These are phyloP conservation scores for Drosophila burlai DNA, from an alignment of 1,140 invertebrate genomes.

Conservation along the genomic window DNA sequence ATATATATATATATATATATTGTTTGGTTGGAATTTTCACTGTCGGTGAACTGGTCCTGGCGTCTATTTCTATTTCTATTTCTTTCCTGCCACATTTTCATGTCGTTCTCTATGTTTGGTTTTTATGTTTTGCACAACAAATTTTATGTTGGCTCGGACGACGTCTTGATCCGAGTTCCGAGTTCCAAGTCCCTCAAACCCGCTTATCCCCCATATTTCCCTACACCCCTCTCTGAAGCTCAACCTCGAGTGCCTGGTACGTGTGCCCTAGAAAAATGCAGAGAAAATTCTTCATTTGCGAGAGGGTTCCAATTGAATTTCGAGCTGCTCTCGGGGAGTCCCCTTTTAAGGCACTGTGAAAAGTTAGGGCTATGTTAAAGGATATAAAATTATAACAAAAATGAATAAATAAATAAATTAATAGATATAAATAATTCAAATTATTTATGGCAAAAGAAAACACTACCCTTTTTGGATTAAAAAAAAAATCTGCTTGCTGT, in stretches of 20 bases:
- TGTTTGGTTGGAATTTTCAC: slow-evolving; percentile 28
- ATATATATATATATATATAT: slow-evolving; percentile 10
- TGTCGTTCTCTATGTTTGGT: slow-evolving; percentile 72
- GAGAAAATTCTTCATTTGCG: slow-evolving; percentile 79
- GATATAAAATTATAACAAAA: neutral
- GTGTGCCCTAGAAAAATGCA: slow-evolving; percentile 77
- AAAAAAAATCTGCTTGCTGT: no score
- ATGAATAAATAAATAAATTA: neutral
- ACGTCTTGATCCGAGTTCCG: slow-evolving; percentile 38
- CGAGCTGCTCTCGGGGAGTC: slow-evolving; percentile 49
- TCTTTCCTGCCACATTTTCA: slow-evolving; percentile 60
- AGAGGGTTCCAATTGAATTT: slow-evolving; percentile 78
- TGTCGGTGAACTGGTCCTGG: slow-evolving; percentile 33
- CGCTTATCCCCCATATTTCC: neutral
- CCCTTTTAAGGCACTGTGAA: neutral
- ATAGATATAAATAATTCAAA: neutral
- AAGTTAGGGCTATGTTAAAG: neutral
- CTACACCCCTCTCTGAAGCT: neutral
- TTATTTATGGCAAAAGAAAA: neutral
- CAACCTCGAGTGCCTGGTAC: slow-evolving; percentile 42
- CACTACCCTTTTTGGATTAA: no score
- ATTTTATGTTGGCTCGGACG: slow-evolving; percentile 76
- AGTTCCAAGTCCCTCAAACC: neutral
- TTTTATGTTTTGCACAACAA: slow-evolving; percentile 80
- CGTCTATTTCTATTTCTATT: slow-evolving; percentile 32